These are phyloP conservation scores for Sminthurides bifidus DNA, from an alignment of 1,140 invertebrate species.

Conservation along the genomic window DNA sequence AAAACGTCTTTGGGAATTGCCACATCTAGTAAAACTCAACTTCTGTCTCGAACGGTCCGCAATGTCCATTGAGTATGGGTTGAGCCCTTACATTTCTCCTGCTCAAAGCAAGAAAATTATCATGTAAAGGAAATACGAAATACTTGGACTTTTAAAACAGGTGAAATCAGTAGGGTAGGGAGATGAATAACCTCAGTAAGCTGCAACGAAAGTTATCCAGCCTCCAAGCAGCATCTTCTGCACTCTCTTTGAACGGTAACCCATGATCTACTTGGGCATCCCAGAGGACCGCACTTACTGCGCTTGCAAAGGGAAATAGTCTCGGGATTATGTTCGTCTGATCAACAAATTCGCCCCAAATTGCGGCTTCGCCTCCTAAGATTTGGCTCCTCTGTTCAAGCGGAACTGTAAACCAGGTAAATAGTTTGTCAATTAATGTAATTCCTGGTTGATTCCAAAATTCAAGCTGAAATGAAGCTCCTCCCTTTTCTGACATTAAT, in stretches of 20 bases:
- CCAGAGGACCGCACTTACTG: slow-evolving; percentile 52
- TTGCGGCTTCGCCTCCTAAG: slow-evolving; percentile 77
- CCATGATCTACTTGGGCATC: slow-evolving; percentile 34
- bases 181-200: slow-evolving; percentile 10
- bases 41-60: neutral
- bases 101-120: neutral
- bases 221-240: slow-evolving; percentile 35
- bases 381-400: slow-evolving; percentile 43
- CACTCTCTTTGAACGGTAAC: neutral
- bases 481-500: neutral
- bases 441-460: neutral
- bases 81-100: slow-evolving; percentile 36
- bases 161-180: neutral
- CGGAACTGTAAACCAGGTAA: slow-evolving; percentile 31
- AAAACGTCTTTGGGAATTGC: too few species aligned
- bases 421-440: neutral
- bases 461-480: slow-evolving; percentile 27
- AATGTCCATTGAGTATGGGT: neutral
- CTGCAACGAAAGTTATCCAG: slow-evolving; percentile 42
- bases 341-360: slow-evolving; percentile 64
- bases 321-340: slow-evolving; percentile 38
- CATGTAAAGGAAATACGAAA: neutral
- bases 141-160: too few species aligned
- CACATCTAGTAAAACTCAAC: neutral
- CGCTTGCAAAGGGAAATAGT: slow-evolving; percentile 44